phyloP scores from a whole-genome alignment of 1,140 invertebrate species.

The Oryctes rhinoceros region DNA sequence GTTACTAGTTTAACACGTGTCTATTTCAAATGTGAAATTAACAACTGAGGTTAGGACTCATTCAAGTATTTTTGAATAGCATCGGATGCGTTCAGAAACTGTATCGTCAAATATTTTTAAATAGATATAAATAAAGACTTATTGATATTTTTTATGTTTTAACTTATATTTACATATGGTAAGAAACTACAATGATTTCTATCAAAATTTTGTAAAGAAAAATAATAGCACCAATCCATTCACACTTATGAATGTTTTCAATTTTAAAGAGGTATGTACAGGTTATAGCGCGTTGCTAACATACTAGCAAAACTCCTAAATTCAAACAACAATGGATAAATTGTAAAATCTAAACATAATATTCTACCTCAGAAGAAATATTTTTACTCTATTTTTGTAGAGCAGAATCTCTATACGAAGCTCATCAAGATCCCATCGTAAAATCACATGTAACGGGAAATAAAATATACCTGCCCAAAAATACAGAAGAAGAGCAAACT shows the following conservation, averaged over 20 bases:
- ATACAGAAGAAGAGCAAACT: conserved; percentile 43
- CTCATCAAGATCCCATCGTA: conserved; percentile 51
- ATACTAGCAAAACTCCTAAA: neutral
- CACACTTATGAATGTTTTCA: no score
- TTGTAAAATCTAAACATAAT: neutral
- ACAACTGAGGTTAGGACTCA: neutral
- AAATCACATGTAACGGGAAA: conserved; percentile 48
- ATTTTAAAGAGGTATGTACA: no score
- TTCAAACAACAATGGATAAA: neutral
- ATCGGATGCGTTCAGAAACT: no score
- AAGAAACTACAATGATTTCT: no score
- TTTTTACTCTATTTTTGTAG: conserved; percentile 6
- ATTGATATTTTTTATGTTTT: no score
- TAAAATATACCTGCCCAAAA: conserved; percentile 50
- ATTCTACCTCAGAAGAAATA: neutral
- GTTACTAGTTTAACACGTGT: neutral
- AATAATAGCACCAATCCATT: no score
- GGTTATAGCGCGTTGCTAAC: no score
- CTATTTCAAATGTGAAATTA: neutral
- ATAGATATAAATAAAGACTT: no score
- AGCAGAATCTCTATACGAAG: conserved; percentile 42
- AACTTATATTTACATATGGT: no score
- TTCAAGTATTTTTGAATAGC: no score
- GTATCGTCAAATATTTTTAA: no score
- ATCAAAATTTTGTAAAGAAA: no score